Evolutionary conservation across 2,888 invertebrate genomes (phyloP).

Genomic region (Idaea straminata): DNA sequence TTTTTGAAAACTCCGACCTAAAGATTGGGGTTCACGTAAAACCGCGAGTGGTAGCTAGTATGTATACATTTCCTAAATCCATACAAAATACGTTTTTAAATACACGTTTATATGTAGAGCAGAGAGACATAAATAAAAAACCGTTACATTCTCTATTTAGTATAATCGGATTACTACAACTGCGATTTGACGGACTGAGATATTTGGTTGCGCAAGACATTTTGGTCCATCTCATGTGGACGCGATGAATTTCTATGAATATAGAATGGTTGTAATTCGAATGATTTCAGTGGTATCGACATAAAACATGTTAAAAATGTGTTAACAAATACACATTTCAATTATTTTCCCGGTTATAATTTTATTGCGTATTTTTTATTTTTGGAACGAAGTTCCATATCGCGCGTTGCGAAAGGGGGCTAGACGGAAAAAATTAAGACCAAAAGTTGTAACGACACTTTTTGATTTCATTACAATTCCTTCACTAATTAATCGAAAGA

Average conservation of each 20-base stretch:
- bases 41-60: not conserved
- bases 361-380: no score
- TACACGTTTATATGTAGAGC: slow-evolving; percentile 8
- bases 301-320: no score
- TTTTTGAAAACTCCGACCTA: no score
- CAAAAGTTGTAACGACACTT: no score
- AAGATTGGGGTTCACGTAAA: not conserved
- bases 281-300: no score
- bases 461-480: no score
- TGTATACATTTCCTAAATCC: slow-evolving; percentile 1
- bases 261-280: slow-evolving; percentile 6
- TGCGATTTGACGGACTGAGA: slow-evolving; percentile 57
- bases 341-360: no score
- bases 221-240: slow-evolving; percentile 26
- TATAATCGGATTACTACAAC: slow-evolving; percentile 69
- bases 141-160: slow-evolving; percentile 60
- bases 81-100: slow-evolving; percentile 4
- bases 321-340: no score
- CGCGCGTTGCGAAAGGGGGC: no score
- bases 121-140: slow-evolving; percentile 22
- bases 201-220: slow-evolving; percentile 60
- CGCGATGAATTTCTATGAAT: slow-evolving; percentile 10
- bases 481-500: no score
- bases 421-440: no score
- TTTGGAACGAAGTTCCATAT: no score